These are phyloP conservation scores for Cyprinus carpio DNA, from an alignment of 2,113 vertebrate genomes.

Conservation along the genomic window DNA sequence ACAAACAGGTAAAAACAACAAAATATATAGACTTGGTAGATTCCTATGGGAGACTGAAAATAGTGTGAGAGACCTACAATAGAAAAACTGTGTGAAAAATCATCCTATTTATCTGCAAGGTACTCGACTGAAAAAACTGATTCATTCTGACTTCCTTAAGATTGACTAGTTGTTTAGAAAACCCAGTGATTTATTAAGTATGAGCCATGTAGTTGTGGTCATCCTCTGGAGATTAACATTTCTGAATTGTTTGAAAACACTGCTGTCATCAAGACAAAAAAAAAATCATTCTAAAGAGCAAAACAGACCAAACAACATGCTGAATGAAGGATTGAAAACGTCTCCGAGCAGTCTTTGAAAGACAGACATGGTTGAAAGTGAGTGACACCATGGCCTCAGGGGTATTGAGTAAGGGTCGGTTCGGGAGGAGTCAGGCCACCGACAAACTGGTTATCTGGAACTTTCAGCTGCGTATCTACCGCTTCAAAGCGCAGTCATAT, in stretches of 20 bases:
- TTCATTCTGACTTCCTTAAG: too few species aligned
- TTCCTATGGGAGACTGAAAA: background rate
- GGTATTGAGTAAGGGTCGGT: slow-evolving; percentile 6
- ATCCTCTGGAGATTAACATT: background rate
- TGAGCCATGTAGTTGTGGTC: background rate
- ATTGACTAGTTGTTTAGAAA: background rate
- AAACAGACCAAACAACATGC: background rate
- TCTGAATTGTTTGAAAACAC: background rate
- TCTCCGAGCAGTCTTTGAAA: slow-evolving; percentile 15
- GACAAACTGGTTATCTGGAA: slow-evolving; percentile 58
- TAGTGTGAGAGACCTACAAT: background rate
- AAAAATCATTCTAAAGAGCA: background rate
- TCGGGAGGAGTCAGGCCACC: slow-evolving; percentile 43
- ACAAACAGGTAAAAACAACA: background rate
- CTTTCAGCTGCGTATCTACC: slow-evolving; percentile 60
- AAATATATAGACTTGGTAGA: background rate
- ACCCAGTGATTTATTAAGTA: background rate
- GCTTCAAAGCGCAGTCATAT: slow-evolving; percentile 52
- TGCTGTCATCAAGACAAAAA: background rate
- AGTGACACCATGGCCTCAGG: too few species aligned
- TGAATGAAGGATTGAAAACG: slow-evolving; percentile 19
- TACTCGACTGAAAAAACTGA: too few species aligned
- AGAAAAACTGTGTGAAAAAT: background rate
- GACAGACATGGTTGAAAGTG: slow-evolving; percentile 28
- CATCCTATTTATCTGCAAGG: too few species aligned